Percentiles rank a stretch among this genome's conserved stretches.
Conservation (phyloP, 1,140 invertebrate species). For the Dolichoris vasculosae region DNA sequence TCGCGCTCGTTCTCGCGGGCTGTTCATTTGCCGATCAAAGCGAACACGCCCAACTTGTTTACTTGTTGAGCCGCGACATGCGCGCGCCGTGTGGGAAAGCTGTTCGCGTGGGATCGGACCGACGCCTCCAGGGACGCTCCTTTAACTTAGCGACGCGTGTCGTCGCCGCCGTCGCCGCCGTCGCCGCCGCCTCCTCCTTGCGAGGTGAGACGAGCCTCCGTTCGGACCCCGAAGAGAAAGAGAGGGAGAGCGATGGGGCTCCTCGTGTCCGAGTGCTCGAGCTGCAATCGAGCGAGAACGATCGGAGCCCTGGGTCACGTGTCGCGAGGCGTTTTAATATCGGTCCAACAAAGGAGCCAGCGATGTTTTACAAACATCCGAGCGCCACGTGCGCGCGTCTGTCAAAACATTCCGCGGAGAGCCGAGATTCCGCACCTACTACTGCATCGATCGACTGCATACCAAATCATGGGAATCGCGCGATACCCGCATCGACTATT, state of each 20-base stretch:
- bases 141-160: slow-evolving; percentile 15
- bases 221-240: no score
- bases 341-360: slow-evolving; percentile 54
- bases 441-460: not conserved
- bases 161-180: not conserved
- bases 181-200: slow-evolving; percentile 6
- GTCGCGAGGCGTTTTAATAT: slow-evolving; percentile 53
- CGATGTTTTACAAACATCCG: slow-evolving; percentile 63
- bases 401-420: slow-evolving; percentile 59
- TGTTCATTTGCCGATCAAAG: slow-evolving; percentile 28
- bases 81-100: slow-evolving; percentile 22
- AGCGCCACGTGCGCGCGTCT: slow-evolving; percentile 59
- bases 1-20: slow-evolving; percentile 2
- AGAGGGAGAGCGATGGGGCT: not conserved
- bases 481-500: not conserved
- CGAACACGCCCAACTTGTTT: not conserved
- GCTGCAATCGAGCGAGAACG: slow-evolving; percentile 16
- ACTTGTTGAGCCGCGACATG: slow-evolving; percentile 15
- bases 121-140: slow-evolving; percentile 20
- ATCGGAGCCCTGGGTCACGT: slow-evolving; percentile 3
- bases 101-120: not conserved
- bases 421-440: slow-evolving; percentile 38
- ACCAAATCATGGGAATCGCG: slow-evolving; percentile 41
- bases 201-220: not conserved
- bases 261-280: not conserved